phyloP scores from a whole-genome alignment of 1,140 invertebrate genomes.

The Scaptodrosophila lebanonensis region DNA sequence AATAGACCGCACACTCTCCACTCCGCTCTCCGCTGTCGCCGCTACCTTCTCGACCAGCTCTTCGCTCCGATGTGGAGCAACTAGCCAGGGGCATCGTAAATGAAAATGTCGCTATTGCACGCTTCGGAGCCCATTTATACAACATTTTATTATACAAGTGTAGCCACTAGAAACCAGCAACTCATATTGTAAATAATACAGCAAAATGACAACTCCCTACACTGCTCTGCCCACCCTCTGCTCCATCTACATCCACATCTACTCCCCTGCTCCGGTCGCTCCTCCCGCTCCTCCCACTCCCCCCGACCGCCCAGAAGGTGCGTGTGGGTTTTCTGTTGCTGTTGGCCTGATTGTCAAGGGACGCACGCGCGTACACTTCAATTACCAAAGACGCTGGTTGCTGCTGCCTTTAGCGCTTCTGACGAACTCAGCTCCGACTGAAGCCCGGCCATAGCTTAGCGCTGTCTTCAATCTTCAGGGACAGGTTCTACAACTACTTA shows the following conservation, averaged over 20 bases:
- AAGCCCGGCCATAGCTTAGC: conserved; percentile 22
- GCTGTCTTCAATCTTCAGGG: conserved; percentile 49
- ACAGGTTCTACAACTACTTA: conserved; percentile 68
- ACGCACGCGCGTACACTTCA: conserved; percentile 61
- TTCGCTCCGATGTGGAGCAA: too few species aligned
- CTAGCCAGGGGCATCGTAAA: conserved; percentile 45
- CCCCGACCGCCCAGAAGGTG: background rate
- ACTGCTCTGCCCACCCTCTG: conserved; percentile 2
- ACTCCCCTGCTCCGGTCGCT: too few species aligned
- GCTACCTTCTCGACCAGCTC: conserved; percentile 29
- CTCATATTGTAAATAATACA: conserved; percentile 68
- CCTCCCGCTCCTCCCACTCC: background rate
- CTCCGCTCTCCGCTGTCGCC: conserved; percentile 14
- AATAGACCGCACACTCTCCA: conserved; percentile 45
- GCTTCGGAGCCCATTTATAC: conserved; percentile 34
- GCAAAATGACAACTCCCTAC: conserved; percentile 31
- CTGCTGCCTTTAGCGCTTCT: conserved; percentile 18
- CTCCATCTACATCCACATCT: too few species aligned
- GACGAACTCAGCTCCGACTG: too few species aligned
- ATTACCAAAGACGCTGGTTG: conserved; percentile 38
- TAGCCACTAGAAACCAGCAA: conserved; percentile 8
- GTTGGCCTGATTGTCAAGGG: conserved; percentile 37
- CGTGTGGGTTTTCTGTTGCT: conserved; percentile 44
- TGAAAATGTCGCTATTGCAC: conserved; percentile 69
- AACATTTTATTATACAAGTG: conserved; percentile 57